A percentile compares a stretch with the other conserved stretches of the same genome.
Conservation (phyloP, 2,113 vertebrate species). For the Paradoxurus hermaphroditus region DNA sequence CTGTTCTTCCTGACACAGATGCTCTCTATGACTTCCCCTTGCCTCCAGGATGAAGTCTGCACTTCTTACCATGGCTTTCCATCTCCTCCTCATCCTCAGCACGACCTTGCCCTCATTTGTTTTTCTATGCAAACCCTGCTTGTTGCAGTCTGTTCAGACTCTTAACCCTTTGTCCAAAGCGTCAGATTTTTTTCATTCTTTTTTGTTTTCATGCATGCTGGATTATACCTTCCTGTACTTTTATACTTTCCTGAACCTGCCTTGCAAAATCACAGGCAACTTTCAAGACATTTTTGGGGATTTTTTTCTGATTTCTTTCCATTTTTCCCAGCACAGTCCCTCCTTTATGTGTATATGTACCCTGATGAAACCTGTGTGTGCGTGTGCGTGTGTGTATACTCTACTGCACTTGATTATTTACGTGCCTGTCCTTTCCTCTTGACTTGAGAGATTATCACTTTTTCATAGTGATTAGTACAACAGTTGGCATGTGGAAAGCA, state of each 20-base stretch:
- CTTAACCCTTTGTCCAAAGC: neutral
- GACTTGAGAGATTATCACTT: neutral
- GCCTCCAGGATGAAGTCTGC: neutral
- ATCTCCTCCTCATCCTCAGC: fast-evolving
- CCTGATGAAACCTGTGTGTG: neutral
- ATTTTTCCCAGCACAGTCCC: neutral
- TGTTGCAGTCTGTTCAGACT: neutral
- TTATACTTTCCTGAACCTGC: neutral
- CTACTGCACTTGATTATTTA: neutral
- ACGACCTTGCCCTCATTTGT: neutral
- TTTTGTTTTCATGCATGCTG: neutral
- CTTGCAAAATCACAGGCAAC: neutral
- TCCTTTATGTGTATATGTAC: neutral
- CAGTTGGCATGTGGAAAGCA: neutral
- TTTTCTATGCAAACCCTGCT: neutral
- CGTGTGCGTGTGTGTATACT: neutral
- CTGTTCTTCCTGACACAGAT: neutral
- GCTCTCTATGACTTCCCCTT: neutral
- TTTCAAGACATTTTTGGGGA: neutral
- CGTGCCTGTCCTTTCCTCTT: neutral
- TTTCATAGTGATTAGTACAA: neutral
- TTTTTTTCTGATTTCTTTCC: neutral
- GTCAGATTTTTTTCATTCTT: neutral
- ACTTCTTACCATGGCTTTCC: neutral
- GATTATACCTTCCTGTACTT: neutral